Conservation (phyloP, 2,888 invertebrate species). For the Parnassius smintheus region DNA sequence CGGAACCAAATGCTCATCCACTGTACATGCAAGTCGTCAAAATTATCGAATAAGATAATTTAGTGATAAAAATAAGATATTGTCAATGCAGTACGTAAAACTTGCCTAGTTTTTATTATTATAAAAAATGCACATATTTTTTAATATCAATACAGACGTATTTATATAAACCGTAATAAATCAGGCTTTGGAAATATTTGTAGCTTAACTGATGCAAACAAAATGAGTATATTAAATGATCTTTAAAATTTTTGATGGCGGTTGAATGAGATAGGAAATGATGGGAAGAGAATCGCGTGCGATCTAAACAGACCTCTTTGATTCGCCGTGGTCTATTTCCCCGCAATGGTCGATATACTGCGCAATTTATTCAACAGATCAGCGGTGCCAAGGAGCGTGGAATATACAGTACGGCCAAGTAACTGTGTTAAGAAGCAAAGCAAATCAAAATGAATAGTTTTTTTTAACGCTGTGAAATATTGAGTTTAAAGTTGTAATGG, state of each 20-base stretch:
- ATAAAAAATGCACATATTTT: no score
- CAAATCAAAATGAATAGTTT: neutral
- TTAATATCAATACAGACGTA: no score
- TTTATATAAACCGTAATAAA: neutral
- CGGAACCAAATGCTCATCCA: no score
- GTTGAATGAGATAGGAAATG: conserved; percentile 24
- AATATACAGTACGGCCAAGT: conserved; percentile 29
- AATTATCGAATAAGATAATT: no score
- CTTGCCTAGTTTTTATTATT: neutral
- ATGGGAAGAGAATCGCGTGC: conserved; percentile 24
- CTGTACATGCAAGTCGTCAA: no score
- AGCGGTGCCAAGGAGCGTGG: conserved; percentile 23
- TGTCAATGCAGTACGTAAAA: no score
- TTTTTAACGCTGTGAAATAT: neutral
- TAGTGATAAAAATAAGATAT: no score
- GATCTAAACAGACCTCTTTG: conserved; percentile 26
- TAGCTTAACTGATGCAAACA: neutral
- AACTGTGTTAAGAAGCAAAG: neutral
- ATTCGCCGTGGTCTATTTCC: conserved; percentile 30
- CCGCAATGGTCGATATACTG: conserved; percentile 23
- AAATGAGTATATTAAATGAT: conserved; percentile 31
- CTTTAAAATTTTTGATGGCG: conserved; percentile 36
- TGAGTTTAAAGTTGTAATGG: no score
- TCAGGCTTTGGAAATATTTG: neutral
- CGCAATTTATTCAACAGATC: conserved; percentile 24